These are phyloP conservation scores for Uria aalge DNA, from an alignment of 2,113 vertebrate genomes.

Conservation along the genomic window DNA sequence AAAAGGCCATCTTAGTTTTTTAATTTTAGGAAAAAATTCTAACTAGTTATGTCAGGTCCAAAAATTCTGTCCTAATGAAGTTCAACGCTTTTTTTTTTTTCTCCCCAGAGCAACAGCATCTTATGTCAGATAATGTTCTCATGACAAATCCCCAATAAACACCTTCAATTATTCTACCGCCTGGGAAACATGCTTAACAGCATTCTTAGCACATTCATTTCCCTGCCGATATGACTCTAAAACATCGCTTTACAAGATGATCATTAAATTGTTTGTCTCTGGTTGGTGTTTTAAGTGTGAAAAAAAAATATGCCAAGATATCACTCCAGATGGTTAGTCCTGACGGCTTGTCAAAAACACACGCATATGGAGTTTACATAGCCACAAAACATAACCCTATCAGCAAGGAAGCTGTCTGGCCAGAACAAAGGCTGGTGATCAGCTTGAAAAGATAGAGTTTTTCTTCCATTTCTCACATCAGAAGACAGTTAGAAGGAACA, in stretches of 20 bases:
- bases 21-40: background rate
- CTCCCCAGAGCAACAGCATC: background rate
- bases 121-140: background rate
- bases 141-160: slow-evolving; percentile 38
- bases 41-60: background rate
- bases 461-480: background rate
- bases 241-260: slow-evolving; percentile 34
- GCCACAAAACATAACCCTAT: slow-evolving; percentile 21
- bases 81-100: background rate
- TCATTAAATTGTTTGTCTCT: slow-evolving; percentile 52
- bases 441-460: background rate
- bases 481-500: background rate
- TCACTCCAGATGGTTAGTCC: slow-evolving; percentile 52
- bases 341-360: slow-evolving; percentile 40
- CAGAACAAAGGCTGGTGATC: background rate
- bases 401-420: background rate
- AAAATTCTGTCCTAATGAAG: background rate
- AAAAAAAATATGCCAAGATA: background rate
- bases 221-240: slow-evolving; percentile 22
- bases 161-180: background rate
- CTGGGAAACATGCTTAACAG: slow-evolving; percentile 21
- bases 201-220: slow-evolving; percentile 52
- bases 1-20: background rate
- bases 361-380: background rate
- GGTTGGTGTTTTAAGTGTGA: slow-evolving; percentile 19